These are phyloP conservation scores for Okapia johnstoni DNA, from an alignment of 2,113 vertebrate species.

Conservation along the genomic window DNA sequence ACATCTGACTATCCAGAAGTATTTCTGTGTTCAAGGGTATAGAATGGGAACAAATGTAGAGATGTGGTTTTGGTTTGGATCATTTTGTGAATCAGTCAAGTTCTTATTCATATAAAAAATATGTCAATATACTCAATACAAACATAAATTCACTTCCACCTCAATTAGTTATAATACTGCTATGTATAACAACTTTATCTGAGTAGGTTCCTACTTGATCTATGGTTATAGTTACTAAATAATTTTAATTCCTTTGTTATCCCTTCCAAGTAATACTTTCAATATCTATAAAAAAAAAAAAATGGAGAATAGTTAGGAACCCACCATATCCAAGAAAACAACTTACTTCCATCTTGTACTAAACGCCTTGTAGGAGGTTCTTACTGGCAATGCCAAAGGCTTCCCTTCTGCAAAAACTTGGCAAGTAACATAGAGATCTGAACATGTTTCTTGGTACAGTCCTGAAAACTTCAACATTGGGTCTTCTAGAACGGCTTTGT, in stretches of 20 bases:
- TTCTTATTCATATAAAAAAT: neutral
- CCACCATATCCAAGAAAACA: neutral
- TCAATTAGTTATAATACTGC: neutral
- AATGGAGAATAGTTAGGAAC: neutral
- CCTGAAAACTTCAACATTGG: slow-evolving; percentile 97
- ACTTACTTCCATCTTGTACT: slow-evolving; percentile 99
- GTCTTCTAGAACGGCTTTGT: slow-evolving; percentile 93
- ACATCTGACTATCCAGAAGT: neutral
- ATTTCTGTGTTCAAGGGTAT: neutral
- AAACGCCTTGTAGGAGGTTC: slow-evolving; percentile 98
- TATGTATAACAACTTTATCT: neutral
- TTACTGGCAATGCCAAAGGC: slow-evolving; percentile 93
- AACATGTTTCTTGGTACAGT: slow-evolving; percentile 96
- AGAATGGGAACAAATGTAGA: neutral
- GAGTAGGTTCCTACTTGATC: neutral
- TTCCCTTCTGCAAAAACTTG: slow-evolving; percentile 98
- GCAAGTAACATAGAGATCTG: slow-evolving; percentile 96
- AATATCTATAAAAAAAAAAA: neutral
- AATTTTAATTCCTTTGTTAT: neutral
- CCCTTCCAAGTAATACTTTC: neutral
- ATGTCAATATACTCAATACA: neutral
- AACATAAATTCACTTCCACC: neutral
- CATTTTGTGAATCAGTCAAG: neutral
- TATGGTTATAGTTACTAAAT: neutral
- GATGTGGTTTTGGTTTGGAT: neutral